These are phyloP conservation scores for Gymnoscelis rufifasciata DNA, from an alignment of 2,888 invertebrate genomes.

Conservation along the genomic window DNA sequence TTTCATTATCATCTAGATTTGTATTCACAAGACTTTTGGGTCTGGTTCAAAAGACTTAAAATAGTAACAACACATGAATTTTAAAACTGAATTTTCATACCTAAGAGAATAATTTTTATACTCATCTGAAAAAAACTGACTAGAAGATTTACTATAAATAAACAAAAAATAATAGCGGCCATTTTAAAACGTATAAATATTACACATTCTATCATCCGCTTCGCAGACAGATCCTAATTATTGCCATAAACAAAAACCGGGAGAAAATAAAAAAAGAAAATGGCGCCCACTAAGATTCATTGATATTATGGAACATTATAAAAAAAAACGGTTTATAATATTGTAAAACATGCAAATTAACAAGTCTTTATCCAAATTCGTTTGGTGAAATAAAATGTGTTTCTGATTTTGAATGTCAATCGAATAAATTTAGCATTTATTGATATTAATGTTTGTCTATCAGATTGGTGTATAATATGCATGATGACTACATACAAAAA, in stretches of 20 bases:
- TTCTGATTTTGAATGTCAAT: slow-evolving; percentile 19
- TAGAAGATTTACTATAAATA: too few relatives aligned
- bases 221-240: slow-evolving; percentile 9
- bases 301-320: slow-evolving; percentile 26
- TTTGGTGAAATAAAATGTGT: slow-evolving; percentile 28
- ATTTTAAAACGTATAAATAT: not conserved
- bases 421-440: slow-evolving; percentile 15
- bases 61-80: too few relatives aligned
- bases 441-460: not conserved
- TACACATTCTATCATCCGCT: not conserved
- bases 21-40: too few relatives aligned
- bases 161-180: too few relatives aligned
- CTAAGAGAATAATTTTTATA: too few relatives aligned
- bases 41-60: too few relatives aligned
- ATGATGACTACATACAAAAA: too few relatives aligned
- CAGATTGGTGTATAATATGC: too few relatives aligned
- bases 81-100: too few relatives aligned
- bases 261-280: slow-evolving; percentile 18
- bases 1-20: too few relatives aligned
- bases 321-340: slow-evolving; percentile 21
- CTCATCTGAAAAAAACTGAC: too few relatives aligned
- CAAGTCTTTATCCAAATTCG: slow-evolving; percentile 29
- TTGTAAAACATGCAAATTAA: slow-evolving; percentile 35
- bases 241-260: slow-evolving; percentile 21
- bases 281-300: slow-evolving; percentile 27